Percentiles rank a stretch among this genome's conserved stretches.
Evolutionary conservation across 1,140 invertebrate genomes (phyloP).

Genomic region (Psilanteris sp.): DNA sequence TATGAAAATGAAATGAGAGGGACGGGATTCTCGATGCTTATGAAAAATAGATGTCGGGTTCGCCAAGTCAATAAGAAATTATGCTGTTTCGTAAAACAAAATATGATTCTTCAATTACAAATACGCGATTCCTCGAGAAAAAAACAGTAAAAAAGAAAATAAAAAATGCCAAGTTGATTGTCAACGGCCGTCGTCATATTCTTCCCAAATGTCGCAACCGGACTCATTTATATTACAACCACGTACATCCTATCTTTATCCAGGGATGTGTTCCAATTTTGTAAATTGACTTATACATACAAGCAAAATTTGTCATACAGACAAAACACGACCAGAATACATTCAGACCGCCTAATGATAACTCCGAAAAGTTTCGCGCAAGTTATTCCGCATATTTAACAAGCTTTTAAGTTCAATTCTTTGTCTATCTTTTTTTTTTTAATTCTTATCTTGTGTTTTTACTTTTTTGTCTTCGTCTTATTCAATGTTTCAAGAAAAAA

Average conservation of each 20-base stretch:
- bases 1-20: constrained; percentile 37
- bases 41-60: constrained; percentile 27
- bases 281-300: constrained; percentile 44
- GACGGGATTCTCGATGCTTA: constrained; percentile 22
- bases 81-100: background rate
- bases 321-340: constrained; percentile 47
- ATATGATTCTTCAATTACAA: constrained; percentile 3
- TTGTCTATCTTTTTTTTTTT: background rate
- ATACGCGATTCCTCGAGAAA: constrained; percentile 14
- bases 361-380: constrained; percentile 14
- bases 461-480: too few relatives aligned
- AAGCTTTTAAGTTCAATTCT: constrained; percentile 20
- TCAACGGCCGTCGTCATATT: constrained; percentile 38
- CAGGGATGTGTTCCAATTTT: constrained; percentile 43
- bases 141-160: constrained; percentile 5
- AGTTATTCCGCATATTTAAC: constrained; percentile 15
- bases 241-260: constrained; percentile 43
- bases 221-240: constrained; percentile 39
- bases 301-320: constrained; percentile 40
- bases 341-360: constrained; percentile 23
- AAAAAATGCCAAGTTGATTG: constrained; percentile 19
- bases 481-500: too few relatives aligned
- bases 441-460: background rate
- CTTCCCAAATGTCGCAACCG: background rate
- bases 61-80: constrained; percentile 25